phyloP scores from a whole-genome alignment of 2,888 invertebrate species.

The Stratiomys singularior region DNA sequence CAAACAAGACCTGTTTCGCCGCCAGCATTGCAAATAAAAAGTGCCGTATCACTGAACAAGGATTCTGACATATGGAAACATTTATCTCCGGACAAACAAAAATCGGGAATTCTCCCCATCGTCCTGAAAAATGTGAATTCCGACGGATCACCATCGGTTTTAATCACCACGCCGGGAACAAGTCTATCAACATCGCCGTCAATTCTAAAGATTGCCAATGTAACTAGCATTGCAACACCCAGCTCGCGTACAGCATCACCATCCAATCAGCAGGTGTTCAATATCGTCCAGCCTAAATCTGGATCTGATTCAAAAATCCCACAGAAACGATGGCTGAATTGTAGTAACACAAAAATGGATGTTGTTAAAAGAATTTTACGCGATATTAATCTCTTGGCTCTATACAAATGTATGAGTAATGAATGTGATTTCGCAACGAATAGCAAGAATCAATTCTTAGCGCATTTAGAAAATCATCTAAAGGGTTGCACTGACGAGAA shows the following conservation, averaged over 20 bases:
- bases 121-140: background rate
- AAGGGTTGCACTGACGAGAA: conserved; percentile 54
- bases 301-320: background rate
- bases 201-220: conserved; percentile 17
- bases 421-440: conserved; percentile 68
- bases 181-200: background rate
- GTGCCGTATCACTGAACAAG: conserved; percentile 33
- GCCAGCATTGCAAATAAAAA: conserved; percentile 7
- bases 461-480: conserved; percentile 64
- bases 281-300: background rate
- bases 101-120: background rate
- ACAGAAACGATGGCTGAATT: conserved; percentile 56
- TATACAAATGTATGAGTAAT: conserved; percentile 70
- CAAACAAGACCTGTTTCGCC: background rate
- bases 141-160: background rate
- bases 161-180: background rate
- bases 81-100: background rate
- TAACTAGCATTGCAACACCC: background rate
- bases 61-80: conserved; percentile 17
- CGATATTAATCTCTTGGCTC: conserved; percentile 43
- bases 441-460: conserved; percentile 58
- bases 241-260: background rate
- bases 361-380: conserved; percentile 36
- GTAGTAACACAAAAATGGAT: conserved; percentile 43
- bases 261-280: background rate